These are phyloP conservation scores for Anguilla rostrata DNA, from an alignment of 2,113 vertebrate genomes.

Conservation along the genomic window DNA sequence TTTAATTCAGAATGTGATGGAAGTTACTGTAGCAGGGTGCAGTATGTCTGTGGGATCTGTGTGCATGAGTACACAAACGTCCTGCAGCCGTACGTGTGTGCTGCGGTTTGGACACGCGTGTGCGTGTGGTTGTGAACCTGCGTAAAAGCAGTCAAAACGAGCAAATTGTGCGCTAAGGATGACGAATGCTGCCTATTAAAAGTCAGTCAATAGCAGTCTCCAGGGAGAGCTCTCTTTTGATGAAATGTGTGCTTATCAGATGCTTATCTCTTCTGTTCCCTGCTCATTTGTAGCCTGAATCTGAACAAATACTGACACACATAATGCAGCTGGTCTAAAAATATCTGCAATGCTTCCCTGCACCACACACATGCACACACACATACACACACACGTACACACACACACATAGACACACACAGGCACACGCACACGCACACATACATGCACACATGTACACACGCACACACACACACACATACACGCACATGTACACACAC, in stretches of 20 bases:
- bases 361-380: slow-evolving; percentile 7
- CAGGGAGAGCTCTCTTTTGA: background rate
- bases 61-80: background rate
- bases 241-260: slow-evolving; percentile 12
- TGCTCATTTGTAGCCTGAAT: background rate
- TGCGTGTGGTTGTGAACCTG: no score
- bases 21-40: background rate
- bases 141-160: slow-evolving; percentile 10
- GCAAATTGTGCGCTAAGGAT: background rate
- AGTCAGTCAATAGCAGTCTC: slow-evolving; percentile 12
- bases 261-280: background rate
- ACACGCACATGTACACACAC: no score
- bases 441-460: no score
- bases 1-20: background rate
- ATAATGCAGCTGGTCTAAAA: slow-evolving; percentile 30
- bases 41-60: background rate
- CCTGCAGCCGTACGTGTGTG: background rate
- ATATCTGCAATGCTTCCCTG: slow-evolving; percentile 20
- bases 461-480: no score
- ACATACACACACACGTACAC: slow-evolving; percentile 13
- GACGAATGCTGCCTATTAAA: slow-evolving; percentile 21
- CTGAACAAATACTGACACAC: background rate
- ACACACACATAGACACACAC: background rate
- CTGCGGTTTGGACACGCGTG: background rate
- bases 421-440: no score